Percentiles rank a stretch among this genome's conserved stretches.
Conservation (phyloP, 1,140 invertebrate species). For the Brachionus koreanus region DNA sequence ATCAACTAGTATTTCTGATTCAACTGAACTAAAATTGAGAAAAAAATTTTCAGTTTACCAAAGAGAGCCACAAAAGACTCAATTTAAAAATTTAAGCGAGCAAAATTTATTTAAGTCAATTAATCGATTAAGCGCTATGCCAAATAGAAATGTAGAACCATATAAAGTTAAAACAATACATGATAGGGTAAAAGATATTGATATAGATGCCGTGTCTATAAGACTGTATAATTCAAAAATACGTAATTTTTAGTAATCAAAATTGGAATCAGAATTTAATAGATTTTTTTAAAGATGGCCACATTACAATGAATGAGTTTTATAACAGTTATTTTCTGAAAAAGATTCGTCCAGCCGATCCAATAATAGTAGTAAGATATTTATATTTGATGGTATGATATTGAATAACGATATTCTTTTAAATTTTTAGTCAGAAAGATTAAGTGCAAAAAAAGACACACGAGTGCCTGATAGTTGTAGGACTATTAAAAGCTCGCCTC, state of each 20-base stretch:
- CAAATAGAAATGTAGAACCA: not conserved
- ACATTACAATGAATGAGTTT: not conserved
- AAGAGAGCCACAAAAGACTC: not conserved
- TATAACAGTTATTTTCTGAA: not conserved
- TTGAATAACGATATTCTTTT: not conserved
- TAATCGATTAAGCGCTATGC: not conserved
- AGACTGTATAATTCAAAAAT: not conserved
- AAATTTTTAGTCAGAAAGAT: slow-evolving; percentile 9
- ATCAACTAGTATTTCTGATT: not conserved
- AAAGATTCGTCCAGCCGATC: not conserved
- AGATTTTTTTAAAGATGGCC: not conserved
- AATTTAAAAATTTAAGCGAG: not conserved
- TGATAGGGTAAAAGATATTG: not conserved
- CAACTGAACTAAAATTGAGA: not conserved
- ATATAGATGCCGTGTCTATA: not conserved
- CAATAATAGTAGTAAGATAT: not conserved
- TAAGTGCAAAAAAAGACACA: not conserved
- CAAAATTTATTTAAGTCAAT: not conserved
- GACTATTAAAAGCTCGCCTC: not conserved
- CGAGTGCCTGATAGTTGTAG: slow-evolving; percentile 11
- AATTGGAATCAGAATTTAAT: not conserved
- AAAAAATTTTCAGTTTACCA: not conserved
- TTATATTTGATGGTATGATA: not conserved
- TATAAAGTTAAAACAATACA: not conserved
- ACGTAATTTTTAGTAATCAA: not conserved